These are phyloP conservation scores for Noctua comes DNA, from an alignment of 2,888 invertebrate species.

Conservation along the genomic window DNA sequence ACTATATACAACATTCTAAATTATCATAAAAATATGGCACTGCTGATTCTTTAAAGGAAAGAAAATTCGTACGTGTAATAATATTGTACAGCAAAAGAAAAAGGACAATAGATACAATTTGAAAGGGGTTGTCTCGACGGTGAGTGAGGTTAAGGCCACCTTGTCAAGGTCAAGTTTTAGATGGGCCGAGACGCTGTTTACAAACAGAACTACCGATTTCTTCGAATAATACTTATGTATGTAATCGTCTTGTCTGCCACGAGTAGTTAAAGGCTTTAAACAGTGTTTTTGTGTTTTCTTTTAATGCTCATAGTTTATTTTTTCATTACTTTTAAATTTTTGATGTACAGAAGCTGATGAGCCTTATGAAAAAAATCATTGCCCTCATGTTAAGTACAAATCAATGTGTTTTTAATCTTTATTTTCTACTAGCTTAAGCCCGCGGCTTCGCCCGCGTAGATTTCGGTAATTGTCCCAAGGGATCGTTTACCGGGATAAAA, in stretches of 20 bases:
- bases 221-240: not conserved
- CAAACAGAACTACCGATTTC: not conserved
- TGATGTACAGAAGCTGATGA: not conserved
- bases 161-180: constrained; percentile 13
- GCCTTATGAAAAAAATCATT: not conserved
- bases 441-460: too few species aligned
- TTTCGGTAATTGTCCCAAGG: too few species aligned
- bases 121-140: constrained; percentile 9
- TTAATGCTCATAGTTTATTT: not conserved
- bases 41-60: not conserved
- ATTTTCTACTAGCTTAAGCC: not conserved
- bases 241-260: not conserved
- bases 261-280: not conserved
- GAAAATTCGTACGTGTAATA: not conserved
- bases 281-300: not conserved
- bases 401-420: not conserved
- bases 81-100: not conserved
- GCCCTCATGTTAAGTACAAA: not conserved
- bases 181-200: constrained; percentile 5
- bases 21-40: not conserved
- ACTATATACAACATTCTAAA: not conserved
- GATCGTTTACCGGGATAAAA: too few species aligned
- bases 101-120: not conserved
- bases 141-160: constrained; percentile 19
- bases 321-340: not conserved